phyloP scores from a whole-genome alignment of 35 echinoderm and acorn worm genomes.

The Heliocidaris erythrogramma region DNA sequence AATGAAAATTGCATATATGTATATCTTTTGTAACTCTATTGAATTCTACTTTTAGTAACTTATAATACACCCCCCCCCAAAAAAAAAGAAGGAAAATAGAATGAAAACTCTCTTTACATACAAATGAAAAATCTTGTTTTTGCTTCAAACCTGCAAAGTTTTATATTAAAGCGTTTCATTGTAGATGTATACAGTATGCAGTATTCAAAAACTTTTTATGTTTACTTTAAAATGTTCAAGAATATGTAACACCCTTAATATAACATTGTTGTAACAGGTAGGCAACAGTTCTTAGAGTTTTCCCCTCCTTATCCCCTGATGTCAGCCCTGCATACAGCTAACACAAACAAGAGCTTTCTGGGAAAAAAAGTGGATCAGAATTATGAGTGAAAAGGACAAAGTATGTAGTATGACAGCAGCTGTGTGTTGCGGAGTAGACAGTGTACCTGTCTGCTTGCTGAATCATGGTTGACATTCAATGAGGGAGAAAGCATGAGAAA shows the following conservation, averaged over 20 bases:
- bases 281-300: background rate
- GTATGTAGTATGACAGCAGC: background rate
- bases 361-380: background rate
- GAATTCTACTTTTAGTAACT: too few relatives aligned
- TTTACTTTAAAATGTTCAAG: background rate
- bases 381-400: background rate
- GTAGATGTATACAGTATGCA: too few relatives aligned
- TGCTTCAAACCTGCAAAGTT: too few relatives aligned
- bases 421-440: background rate
- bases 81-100: too few relatives aligned
- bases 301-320: background rate
- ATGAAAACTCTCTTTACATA: too few relatives aligned
- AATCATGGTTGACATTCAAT: background rate
- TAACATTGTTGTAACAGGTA: background rate
- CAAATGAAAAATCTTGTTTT: too few relatives aligned
- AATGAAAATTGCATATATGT: too few relatives aligned
- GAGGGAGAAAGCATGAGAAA: background rate
- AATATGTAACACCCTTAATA: background rate
- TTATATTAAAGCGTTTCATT: too few relatives aligned
- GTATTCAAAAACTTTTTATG: background rate
- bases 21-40: too few relatives aligned
- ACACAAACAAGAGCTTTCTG: background rate
- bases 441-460: background rate
- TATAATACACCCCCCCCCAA: too few relatives aligned
- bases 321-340: background rate